Evolutionary conservation across 2,113 vertebrate species (phyloP).

Genomic region (Sprattus sprattus): DNA sequence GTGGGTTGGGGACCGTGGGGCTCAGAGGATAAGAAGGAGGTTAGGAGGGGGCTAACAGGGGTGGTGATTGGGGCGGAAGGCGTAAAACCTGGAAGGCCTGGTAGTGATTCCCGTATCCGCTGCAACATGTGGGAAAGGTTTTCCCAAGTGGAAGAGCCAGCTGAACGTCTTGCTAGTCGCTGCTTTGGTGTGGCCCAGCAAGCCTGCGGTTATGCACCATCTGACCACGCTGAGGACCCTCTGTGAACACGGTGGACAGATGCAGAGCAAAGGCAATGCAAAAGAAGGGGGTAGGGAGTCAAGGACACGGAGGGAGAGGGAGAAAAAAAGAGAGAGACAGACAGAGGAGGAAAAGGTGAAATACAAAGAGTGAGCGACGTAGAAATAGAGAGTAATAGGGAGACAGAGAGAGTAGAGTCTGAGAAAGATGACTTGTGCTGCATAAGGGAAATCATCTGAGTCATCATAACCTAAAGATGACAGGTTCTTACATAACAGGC

Average conservation of each 20-base stretch:
- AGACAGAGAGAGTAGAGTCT: not conserved
- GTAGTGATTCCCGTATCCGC: constrained; percentile 42
- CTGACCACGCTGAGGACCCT: constrained; percentile 10
- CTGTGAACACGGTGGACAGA: constrained; percentile 26
- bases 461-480: not conserved
- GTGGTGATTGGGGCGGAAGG: constrained; percentile 26
- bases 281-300: not conserved
- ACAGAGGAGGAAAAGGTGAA: not conserved
- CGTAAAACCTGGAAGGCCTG: constrained; percentile 35
- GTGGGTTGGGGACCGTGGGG: not conserved
- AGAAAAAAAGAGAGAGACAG: not conserved
- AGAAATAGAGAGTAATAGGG: not conserved
- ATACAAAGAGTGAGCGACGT: not conserved
- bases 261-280: constrained; percentile 9
- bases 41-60: not conserved
- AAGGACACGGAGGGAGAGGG: not conserved
- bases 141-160: constrained; percentile 16
- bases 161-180: constrained; percentile 17
- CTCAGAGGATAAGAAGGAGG: not conserved
- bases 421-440: not conserved
- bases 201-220: constrained; percentile 8
- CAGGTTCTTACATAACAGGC: not conserved
- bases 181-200: constrained; percentile 30
- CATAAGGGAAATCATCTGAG: not conserved
- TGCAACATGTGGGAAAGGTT: constrained; percentile 48